Conservation (phyloP, 2,888 invertebrate genomes). For the Acanthosepion esculentum region DNA sequence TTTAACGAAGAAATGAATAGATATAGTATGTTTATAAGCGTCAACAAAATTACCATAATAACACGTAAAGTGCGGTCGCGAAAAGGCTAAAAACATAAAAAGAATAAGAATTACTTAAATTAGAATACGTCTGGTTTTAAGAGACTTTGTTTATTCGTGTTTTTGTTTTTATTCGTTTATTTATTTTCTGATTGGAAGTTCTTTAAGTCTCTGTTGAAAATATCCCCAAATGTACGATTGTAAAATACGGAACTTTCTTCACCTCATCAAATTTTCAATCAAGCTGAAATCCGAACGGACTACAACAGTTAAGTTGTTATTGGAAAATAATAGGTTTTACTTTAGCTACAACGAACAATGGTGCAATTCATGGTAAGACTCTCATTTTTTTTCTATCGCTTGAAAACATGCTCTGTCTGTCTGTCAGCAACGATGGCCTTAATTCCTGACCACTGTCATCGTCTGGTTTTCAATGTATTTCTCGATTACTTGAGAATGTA, state of each 20-base stretch:
- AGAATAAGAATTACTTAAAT: not conserved
- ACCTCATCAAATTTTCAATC: not conserved
- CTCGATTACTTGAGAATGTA: too few species aligned
- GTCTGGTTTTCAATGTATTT: too few species aligned
- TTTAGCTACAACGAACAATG: not conserved
- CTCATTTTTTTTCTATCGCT: too few species aligned
- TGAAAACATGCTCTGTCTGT: too few species aligned
- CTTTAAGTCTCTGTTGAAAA: not conserved
- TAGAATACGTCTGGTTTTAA: not conserved
- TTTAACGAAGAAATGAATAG: not conserved
- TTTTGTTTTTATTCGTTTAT: not conserved
- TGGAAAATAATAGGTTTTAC: not conserved
- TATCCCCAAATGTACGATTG: not conserved
- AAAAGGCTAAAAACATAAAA: not conserved
- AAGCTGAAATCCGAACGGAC: not conserved
- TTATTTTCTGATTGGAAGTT: not conserved
- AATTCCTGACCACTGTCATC: too few species aligned
- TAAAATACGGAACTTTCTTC: not conserved
- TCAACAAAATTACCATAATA: not conserved
- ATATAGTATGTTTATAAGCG: not conserved
- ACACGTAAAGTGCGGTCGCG: not conserved
- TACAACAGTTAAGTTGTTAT: not conserved
- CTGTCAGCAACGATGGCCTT: too few species aligned
- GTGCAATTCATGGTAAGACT: too few species aligned
- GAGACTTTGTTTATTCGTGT: not conserved